These are phyloP conservation scores for Phymatocera aterrima DNA, from an alignment of 2,888 invertebrate genomes.

Conservation along the genomic window DNA sequence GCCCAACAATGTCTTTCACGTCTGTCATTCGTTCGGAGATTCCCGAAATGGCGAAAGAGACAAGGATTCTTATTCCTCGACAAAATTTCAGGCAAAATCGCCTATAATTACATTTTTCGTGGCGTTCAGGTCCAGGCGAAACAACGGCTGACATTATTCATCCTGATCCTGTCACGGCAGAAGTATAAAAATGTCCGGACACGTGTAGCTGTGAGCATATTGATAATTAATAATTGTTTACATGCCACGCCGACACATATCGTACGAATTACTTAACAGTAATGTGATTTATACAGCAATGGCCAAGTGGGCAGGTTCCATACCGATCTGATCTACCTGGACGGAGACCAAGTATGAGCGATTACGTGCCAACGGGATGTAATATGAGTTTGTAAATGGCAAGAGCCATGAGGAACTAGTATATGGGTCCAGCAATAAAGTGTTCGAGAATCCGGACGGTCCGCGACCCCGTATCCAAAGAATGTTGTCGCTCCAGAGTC, in stretches of 20 bases:
- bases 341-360: background rate
- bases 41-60: no score
- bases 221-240: conserved; percentile 21
- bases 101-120: no score
- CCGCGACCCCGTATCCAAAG: conserved; percentile 1
- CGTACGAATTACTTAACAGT: background rate
- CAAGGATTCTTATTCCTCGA: no score
- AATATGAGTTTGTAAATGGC: conserved; percentile 62
- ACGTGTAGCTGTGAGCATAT: background rate
- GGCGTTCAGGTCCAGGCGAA: no score
- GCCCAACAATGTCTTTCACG: no score
- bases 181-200: background rate
- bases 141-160: no score
- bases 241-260: conserved; percentile 12
- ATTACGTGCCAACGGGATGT: conserved; percentile 20
- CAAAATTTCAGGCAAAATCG: no score
- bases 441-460: conserved; percentile 38
- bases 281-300: background rate
- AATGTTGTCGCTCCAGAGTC: background rate
- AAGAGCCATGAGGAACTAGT: conserved; percentile 70
- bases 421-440: conserved; percentile 3
- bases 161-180: no score
- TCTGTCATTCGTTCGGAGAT: no score
- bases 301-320: no score
- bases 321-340: background rate